Base-by-base conservation (phyloP, 2,113 vertebrate genomes). In the Paracanthobrama guichenoti region DNA sequence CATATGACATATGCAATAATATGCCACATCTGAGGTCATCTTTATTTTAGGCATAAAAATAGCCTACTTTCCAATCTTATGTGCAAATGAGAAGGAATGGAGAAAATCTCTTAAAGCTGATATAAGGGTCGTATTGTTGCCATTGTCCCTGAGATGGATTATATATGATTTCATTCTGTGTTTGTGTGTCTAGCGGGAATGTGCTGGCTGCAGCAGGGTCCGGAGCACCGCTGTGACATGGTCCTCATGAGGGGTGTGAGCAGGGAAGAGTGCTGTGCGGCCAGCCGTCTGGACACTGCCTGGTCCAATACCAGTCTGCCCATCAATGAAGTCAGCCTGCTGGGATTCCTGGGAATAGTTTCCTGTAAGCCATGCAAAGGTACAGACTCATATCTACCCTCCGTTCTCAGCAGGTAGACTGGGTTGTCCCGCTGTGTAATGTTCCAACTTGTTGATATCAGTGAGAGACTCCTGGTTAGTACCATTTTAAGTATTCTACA, bases 331-430 rank as follows among this genome's bases (percentile, higher is more conserved):
- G 95, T 99, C 93, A 96, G 96, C 93, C 94, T 99, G 79, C 93
- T 99, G 90, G 95, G 96, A 67, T 96, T 98, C 91, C 91, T 99
- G 86, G 97, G 98, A 71, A 95, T 98, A 0, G 96, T 98, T 55
- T 95, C 94, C 87, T 99, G 98, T 88, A 95, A 96, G 83, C 97
- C 97, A 8, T 99, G 98, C 93, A 97, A 96, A 98, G 97, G 97
- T 99, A 93, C 93, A 91, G 82, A 84, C 31, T 79, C 72, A 46
- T 87, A 90, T 90, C 89, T 42, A 78, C 28, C 35, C 31, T 71
- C 20, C 13, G 4, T 42, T 82, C 80, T 82, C 22, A 71, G 18
- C 42, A 48, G 26, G 79, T 22, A 53, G 26, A 22, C 24, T 31
- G n/a, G 62, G 42, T 66, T 28, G 2, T 67, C 79, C 62, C 5